Evolutionary conservation across 2,888 invertebrate species (phyloP).

Genomic region (Phorcus lineatus): DNA sequence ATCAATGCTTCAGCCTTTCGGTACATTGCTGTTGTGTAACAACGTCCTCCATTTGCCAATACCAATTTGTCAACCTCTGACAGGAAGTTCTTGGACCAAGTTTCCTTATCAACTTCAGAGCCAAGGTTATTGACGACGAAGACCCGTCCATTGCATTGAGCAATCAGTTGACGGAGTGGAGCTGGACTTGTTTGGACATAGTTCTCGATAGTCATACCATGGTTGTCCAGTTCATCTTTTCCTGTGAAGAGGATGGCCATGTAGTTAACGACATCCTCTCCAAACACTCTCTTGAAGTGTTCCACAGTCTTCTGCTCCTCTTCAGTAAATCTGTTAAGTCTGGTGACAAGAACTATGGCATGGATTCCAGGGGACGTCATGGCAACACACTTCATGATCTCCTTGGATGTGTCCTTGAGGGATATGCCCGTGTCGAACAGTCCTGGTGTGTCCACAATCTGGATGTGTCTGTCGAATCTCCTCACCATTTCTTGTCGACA

Average conservation of each 20-base stretch:
- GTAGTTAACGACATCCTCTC: conserved; percentile 23
- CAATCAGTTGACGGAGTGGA: conserved; percentile 11
- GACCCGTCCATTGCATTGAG: conserved; percentile 24
- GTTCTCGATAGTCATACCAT: conserved; percentile 23
- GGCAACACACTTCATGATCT: conserved; percentile 33
- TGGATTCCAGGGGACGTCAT: conserved; percentile 38
- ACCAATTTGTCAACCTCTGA: conserved; percentile 17
- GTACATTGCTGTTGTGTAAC: conserved; percentile 39
- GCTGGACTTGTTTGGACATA: conserved; percentile 25
- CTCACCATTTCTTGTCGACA: neutral
- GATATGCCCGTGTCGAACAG: conserved; percentile 34
- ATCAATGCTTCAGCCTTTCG: conserved; percentile 26
- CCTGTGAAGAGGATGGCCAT: conserved; percentile 36
- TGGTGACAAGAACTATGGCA: conserved; percentile 33
- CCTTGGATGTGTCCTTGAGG: conserved; percentile 20
- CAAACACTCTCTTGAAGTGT: conserved; percentile 30
- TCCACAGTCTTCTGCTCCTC: conserved; percentile 38
- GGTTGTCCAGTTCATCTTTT: conserved; percentile 32
- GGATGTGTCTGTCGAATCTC: conserved; percentile 10
- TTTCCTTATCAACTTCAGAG: neutral
- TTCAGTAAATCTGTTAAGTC: conserved; percentile 34
- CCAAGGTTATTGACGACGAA: conserved; percentile 23
- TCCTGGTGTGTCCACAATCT: conserved; percentile 38
- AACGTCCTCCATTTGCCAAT: conserved; percentile 26
- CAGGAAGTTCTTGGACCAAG: conserved; percentile 11